A percentile compares a stretch with the other conserved stretches of the same genome.
phyloP scores from a whole-genome alignment of 2,797 vertebrate genomes.

The Eulemur mongoz region DNA sequence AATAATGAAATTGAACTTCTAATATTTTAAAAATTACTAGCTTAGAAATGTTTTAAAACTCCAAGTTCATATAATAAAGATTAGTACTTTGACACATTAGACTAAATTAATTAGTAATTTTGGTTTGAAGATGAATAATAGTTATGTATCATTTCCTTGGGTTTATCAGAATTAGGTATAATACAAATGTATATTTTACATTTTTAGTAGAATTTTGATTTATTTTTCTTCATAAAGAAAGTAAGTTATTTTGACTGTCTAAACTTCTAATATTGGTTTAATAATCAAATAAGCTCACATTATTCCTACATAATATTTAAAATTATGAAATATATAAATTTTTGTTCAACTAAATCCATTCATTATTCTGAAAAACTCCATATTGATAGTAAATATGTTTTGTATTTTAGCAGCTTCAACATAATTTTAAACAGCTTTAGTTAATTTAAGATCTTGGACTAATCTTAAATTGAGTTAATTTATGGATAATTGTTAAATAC shows the following conservation, averaged over 20 bases:
- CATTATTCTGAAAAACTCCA: neutral
- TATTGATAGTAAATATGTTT: neutral
- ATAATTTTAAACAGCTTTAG: slow-evolving; percentile 19
- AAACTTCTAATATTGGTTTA: slow-evolving; percentile 13
- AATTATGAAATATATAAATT: slow-evolving; percentile 44
- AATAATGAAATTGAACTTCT: neutral
- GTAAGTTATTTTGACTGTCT: neutral
- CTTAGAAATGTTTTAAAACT: neutral
- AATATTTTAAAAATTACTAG: slow-evolving; percentile 4
- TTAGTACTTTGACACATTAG: slow-evolving; percentile 5
- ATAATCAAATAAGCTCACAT: slow-evolving; percentile 7
- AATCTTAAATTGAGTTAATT: slow-evolving; percentile 16
- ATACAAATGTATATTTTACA: neutral
- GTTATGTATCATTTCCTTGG: neutral
- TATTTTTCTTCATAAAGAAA: neutral
- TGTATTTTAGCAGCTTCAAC: neutral
- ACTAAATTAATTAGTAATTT: slow-evolving; percentile 22
- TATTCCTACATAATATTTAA: neutral
- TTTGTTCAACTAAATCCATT: slow-evolving; percentile 12
- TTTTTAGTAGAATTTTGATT: slow-evolving; percentile 7
- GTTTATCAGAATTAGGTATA: slow-evolving; percentile 8
- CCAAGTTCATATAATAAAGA: neutral
- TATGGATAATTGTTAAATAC: neutral
- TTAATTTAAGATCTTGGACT: slow-evolving; percentile 36
- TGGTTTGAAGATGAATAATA: neutral